A percentile compares a stretch with the other conserved stretches of the same genome.
phyloP scores from a whole-genome alignment of 2,113 vertebrate species.

The Andinoacara biseriatus region DNA sequence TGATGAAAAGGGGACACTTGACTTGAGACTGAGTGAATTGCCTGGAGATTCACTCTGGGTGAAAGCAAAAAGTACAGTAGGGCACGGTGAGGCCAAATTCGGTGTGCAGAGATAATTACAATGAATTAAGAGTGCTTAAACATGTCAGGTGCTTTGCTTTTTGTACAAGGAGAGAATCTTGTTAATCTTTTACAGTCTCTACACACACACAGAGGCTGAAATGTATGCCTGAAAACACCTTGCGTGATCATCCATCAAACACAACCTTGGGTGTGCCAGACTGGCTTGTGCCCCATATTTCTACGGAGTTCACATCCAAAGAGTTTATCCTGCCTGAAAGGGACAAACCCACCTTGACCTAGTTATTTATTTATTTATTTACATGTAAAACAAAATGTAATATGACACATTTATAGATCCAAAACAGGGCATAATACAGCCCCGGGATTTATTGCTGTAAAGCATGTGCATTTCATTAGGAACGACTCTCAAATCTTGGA shows the following conservation, averaged over 20 bases:
- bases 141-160: not conserved
- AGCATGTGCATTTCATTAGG: conserved; percentile 30
- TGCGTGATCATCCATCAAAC: conserved; percentile 37
- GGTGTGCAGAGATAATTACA: not conserved
- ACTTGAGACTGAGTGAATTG: conserved; percentile 8
- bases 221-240: conserved; percentile 5
- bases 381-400: conserved; percentile 2
- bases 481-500: not conserved
- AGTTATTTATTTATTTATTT: conserved; percentile 11
- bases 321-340: not conserved
- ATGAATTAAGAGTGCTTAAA: not conserved
- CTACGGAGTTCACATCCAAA: conserved; percentile 10
- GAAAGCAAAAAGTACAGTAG: not conserved
- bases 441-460: conserved; percentile 15
- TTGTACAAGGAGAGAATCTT: not conserved
- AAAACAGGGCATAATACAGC: not conserved
- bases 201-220: not conserved
- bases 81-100: not conserved
- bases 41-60: not conserved
- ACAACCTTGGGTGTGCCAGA: conserved; percentile 26
- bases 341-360: not conserved
- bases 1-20: not conserved
- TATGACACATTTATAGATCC: conserved; percentile 34
- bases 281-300: conserved; percentile 2
- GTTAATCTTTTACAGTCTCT: not conserved